These are phyloP conservation scores for Mugil cephalus DNA, from an alignment of 2,113 vertebrate genomes.

Conservation along the genomic window DNA sequence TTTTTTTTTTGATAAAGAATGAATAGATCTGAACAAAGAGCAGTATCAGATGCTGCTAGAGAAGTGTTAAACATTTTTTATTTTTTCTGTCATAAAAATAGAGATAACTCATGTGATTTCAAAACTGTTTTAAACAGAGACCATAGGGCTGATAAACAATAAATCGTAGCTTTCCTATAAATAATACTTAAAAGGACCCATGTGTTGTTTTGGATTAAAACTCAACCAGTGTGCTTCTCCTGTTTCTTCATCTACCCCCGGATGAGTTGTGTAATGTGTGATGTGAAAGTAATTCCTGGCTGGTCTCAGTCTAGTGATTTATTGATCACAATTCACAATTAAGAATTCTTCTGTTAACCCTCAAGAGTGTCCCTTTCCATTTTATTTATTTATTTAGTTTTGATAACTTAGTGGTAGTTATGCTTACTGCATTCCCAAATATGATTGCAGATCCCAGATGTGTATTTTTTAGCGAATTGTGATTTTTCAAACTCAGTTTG, in stretches of 20 bases:
- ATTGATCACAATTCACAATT: background rate
- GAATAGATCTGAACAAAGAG: background rate
- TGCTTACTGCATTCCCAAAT: too few species aligned
- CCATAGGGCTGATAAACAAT: too few species aligned
- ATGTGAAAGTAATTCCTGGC: too few species aligned
- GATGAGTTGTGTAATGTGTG: background rate
- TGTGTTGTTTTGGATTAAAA: slow-evolving; percentile 27
- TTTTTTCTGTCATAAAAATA: background rate
- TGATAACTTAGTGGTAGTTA: too few species aligned
- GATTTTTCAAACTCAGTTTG: too few species aligned
- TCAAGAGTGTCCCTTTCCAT: too few species aligned
- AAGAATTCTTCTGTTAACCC: background rate
- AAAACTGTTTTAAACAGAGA: too few species aligned
- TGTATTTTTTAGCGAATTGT: too few species aligned
- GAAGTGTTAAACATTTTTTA: background rate
- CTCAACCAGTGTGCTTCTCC: background rate
- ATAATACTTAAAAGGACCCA: slow-evolving; percentile 4
- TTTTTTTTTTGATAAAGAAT: background rate
- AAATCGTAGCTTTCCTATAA: background rate
- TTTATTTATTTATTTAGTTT: too few species aligned
- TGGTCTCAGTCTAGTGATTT: background rate
- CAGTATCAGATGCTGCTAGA: slow-evolving; percentile 2
- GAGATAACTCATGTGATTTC: too few species aligned
- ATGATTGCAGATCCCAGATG: too few species aligned
- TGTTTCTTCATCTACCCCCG: background rate